phyloP scores from a whole-genome alignment of 2,113 vertebrate species.

The Amblyopsis rosae region DNA sequence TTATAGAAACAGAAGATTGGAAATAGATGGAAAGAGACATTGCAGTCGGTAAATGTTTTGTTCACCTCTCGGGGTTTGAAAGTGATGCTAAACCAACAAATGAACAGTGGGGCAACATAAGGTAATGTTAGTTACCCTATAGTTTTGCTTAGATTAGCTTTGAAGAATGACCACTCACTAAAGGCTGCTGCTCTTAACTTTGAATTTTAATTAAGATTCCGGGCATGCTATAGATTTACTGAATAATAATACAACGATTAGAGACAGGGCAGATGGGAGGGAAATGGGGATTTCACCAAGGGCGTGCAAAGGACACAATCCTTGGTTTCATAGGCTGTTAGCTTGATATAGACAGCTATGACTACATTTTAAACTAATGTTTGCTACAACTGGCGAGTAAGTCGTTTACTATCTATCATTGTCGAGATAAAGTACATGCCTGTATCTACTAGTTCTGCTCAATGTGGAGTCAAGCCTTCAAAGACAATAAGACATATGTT shows the following conservation, averaged over 20 bases:
- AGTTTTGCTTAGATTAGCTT: neutral
- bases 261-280: too few relatives aligned
- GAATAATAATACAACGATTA: too few relatives aligned
- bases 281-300: too few relatives aligned
- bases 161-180: neutral
- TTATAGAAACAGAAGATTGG: neutral
- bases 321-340: too few relatives aligned
- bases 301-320: too few relatives aligned
- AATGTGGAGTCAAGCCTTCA: conserved; percentile 27
- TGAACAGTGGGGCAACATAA: neutral
- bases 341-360: too few relatives aligned
- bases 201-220: conserved; percentile 27
- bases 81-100: conserved; percentile 1
- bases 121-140: conserved; percentile 9
- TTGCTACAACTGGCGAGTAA: too few relatives aligned
- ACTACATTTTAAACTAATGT: too few relatives aligned
- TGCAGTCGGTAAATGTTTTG: neutral
- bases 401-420: too few relatives aligned
- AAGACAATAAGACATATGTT: conserved; percentile 38
- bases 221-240: too few relatives aligned
- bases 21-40: neutral
- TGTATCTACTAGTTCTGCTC: neutral
- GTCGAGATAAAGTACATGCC: too few relatives aligned
- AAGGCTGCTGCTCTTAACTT: conserved; percentile 23
- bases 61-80: neutral